Evolutionary conservation across 2,797 vertebrate species (phyloP).

Genomic region (Sebastes diaconus): DNA sequence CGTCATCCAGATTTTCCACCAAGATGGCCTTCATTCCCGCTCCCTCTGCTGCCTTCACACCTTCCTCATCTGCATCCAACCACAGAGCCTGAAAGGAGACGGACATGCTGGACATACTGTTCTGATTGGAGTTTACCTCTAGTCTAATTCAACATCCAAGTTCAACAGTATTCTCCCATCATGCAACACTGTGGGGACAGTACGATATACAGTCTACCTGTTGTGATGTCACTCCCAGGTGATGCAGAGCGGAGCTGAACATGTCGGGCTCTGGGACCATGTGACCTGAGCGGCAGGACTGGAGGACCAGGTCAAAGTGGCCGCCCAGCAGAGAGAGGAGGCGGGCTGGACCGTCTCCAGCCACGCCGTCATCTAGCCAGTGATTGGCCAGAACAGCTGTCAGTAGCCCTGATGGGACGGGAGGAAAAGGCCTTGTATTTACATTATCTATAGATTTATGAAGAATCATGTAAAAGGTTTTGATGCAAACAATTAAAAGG

Average conservation of each 20-base stretch:
- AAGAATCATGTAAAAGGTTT: no score
- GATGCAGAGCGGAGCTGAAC: constrained; percentile 77
- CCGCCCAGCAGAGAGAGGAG: constrained; percentile 69
- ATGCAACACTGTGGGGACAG: no score
- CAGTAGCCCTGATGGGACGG: constrained; percentile 75
- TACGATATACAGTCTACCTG: constrained; percentile 72
- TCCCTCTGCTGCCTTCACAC: constrained; percentile 79
- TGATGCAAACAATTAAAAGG: no score
- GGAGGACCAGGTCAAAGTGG: constrained; percentile 84
- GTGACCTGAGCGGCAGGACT: constrained; percentile 81
- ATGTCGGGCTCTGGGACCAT: constrained; percentile 82
- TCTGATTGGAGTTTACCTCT: no score
- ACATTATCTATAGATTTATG: no score
- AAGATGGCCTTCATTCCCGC: constrained; percentile 84
- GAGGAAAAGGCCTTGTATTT: no score
- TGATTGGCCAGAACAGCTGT: constrained; percentile 87
- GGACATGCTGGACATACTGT: not conserved
- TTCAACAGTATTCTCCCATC: no score
- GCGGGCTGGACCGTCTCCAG: constrained; percentile 57
- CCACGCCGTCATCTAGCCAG: constrained; percentile 84
- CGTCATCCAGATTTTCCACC: constrained; percentile 62
- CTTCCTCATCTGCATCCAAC: constrained; percentile 79
- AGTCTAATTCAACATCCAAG: no score
- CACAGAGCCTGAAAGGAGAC: constrained; percentile 79
- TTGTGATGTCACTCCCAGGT: constrained; percentile 72